phyloP scores from a whole-genome alignment of 1,140 invertebrate genomes.

The Pinna nobilis region DNA sequence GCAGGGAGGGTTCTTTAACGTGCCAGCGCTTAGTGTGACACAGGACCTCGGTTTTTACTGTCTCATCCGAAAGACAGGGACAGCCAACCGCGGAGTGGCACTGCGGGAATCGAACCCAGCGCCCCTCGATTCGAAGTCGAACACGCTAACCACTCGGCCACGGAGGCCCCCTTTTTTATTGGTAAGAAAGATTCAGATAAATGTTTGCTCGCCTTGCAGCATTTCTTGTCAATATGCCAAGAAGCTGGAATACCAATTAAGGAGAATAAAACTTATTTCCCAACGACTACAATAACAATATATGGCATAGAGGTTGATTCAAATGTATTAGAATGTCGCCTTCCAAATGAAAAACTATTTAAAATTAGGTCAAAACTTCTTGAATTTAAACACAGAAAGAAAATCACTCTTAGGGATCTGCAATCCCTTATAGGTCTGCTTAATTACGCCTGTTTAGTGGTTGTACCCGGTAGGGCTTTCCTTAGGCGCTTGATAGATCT shows the following conservation, averaged over 20 bases:
- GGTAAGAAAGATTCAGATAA: background rate
- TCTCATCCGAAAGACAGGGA: too few relatives aligned
- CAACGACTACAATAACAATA: conserved; percentile 12
- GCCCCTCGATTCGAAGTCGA: too few relatives aligned
- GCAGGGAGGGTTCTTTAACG: too few relatives aligned
- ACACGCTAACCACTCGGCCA: too few relatives aligned
- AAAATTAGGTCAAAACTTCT: background rate
- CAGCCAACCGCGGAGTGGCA: too few relatives aligned
- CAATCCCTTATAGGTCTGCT: background rate
- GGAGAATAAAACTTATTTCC: background rate
- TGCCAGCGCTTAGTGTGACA: too few relatives aligned
- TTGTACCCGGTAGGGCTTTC: background rate
- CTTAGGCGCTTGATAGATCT: conserved; percentile 13
- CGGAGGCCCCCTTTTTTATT: too few relatives aligned
- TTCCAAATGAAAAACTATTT: background rate
- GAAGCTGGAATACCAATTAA: background rate
- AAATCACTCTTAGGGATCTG: too few relatives aligned
- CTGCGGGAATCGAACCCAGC: too few relatives aligned
- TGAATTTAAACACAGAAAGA: background rate
- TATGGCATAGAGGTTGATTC: conserved; percentile 16
- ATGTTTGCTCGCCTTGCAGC: background rate
- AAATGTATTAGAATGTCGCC: background rate
- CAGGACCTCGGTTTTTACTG: too few relatives aligned
- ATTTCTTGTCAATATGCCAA: background rate
- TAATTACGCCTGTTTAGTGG: too few relatives aligned